phyloP scores from a whole-genome alignment of 2,113 vertebrate genomes.

The Copsychus sechellarum region DNA sequence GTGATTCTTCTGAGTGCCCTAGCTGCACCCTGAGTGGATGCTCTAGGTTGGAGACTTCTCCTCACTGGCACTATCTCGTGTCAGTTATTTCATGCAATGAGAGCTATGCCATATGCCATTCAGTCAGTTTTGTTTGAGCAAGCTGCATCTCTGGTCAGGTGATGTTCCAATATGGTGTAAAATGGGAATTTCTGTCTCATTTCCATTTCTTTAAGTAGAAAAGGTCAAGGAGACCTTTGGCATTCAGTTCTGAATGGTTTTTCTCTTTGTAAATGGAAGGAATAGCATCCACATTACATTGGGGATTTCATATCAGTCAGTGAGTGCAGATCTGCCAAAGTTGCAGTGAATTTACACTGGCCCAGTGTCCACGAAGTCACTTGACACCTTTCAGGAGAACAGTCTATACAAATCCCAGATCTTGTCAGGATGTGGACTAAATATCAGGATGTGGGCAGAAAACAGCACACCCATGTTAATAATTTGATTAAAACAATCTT shows the following conservation, averaged over 20 bases:
- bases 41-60: neutral
- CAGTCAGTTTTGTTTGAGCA: neutral
- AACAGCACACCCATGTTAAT: slow-evolving; percentile 2
- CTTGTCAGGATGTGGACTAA: slow-evolving; percentile 12
- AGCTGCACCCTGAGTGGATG: neutral
- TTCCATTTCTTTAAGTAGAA: neutral
- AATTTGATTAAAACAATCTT: slow-evolving; percentile 27
- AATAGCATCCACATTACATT: neutral
- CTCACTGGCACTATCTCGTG: neutral
- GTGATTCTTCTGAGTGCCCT: neutral
- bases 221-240: neutral
- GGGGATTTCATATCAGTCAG: neutral
- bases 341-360: neutral
- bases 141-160: neutral
- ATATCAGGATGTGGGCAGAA: slow-evolving; percentile 34
- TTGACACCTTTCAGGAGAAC: slow-evolving; percentile 11
- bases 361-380: neutral
- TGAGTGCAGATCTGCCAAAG: neutral
- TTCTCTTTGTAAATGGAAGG: neutral
- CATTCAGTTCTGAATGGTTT: neutral
- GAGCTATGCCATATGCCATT: neutral
- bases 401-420: neutral
- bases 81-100: neutral
- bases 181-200: neutral
- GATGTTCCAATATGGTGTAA: neutral